A percentile compares a stretch with the other conserved stretches of the same genome.
These are phyloP conservation scores for Athalia cordata DNA, from an alignment of 2,888 invertebrate species.

Conservation along the genomic window DNA sequence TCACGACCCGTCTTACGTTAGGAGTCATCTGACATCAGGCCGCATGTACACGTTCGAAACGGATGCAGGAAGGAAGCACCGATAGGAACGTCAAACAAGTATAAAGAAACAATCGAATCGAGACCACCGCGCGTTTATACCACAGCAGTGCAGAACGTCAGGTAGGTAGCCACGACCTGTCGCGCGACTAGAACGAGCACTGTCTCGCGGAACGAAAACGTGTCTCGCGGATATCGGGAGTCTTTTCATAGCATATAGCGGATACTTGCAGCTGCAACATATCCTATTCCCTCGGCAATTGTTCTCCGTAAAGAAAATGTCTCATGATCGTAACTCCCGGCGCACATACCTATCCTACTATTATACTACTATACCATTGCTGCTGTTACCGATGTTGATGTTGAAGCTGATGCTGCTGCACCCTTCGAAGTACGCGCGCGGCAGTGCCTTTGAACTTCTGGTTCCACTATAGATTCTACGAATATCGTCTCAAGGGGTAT, in stretches of 20 bases:
- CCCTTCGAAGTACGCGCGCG: not conserved
- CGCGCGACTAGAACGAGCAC: conserved; percentile 9
- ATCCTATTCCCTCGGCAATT: not conserved
- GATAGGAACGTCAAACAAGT: conserved; percentile 26
- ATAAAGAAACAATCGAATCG: conserved; percentile 18
- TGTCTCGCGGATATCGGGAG: not conserved
- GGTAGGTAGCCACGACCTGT: conserved; percentile 40
- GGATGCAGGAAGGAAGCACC: conserved; percentile 37
- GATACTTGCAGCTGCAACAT: not conserved
- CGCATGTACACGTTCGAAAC: not conserved
- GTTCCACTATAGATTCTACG: not conserved
- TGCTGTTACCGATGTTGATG: too few species aligned
- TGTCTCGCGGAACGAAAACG: not conserved
- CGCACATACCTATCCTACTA: conserved; percentile 15
- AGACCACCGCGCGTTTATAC: conserved; percentile 27
- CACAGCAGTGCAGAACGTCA: conserved; percentile 8
- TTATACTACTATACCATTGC: too few species aligned
- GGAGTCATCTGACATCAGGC: not conserved
- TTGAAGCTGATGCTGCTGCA: too few species aligned
- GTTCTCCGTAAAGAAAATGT: not conserved
- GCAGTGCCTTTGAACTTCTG: conserved; percentile 35
- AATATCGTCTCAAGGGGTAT: too few species aligned
- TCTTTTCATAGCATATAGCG: too few species aligned
- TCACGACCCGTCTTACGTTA: conserved; percentile 1
- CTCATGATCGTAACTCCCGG: conserved; percentile 14